Evolutionary conservation across 2,888 invertebrate genomes (phyloP), one percentile per base, ranked within the genome.

Genomic region (Linyphia triangularis): DNA sequence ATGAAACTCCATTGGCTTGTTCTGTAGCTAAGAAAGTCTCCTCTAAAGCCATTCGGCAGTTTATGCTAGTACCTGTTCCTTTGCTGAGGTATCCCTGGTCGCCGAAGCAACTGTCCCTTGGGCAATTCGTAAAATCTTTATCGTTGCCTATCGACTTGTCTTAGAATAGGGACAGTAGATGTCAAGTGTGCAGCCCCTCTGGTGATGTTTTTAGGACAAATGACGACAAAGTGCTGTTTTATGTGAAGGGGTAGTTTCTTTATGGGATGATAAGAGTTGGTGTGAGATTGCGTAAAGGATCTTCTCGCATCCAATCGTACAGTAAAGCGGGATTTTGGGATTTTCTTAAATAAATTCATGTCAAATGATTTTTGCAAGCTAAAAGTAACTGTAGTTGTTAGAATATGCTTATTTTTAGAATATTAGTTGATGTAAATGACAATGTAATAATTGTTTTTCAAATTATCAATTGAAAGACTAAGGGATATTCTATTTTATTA

Each of bases 121-220:
- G 40, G 82, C 72, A 4, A 30, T 37, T 9, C 72, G 63, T 63
- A 72, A 82, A 82, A 70, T 82, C 82, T 82, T 82, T 82, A 82
- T 82, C 82, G 43, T 26, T 63, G 40, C 13, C 37, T 61, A 63
- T 40, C 59, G 63, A 82, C 61, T 70, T 72, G 70, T 72, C 63
- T 59, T 26, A 26, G 61, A 24, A 19, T n/a, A 43, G 57, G 72
- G 63, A 30, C 72, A 82, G 61, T 72, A 61, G 61, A 72, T 63
- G 72, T 72, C 82, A 63, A 63, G 70, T 37, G 19, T 37, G 22
- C n/a, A n/a, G 28, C 40, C 72, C 72, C 82, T 19, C 22, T 72
- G 70, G 61, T 63, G 70, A 82, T 72, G 63, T 70, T 61, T 61
- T 51, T 24, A 43, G 37, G 70, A 82, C 70, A 82, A 82, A 82